phyloP scores from a whole-genome alignment of 2,888 invertebrate species.

The Tanytarsus gracilentus region DNA sequence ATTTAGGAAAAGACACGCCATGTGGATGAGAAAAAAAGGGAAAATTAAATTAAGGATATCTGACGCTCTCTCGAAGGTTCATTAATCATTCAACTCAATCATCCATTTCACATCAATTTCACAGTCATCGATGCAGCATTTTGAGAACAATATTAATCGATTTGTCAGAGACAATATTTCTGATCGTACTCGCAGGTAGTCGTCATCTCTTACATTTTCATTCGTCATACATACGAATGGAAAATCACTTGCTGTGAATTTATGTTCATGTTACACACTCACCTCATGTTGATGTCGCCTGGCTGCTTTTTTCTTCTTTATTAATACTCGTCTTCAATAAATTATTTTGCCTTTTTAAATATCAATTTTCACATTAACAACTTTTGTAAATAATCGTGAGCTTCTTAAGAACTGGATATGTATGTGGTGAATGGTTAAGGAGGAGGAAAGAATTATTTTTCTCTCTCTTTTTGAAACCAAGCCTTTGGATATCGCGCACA shows the following conservation, averaged over 20 bases:
- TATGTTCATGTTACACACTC: slow-evolving; percentile 7
- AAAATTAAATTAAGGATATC: too few species aligned
- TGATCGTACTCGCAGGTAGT: slow-evolving; percentile 12
- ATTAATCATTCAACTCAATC: too few species aligned
- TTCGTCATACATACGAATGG: not conserved
- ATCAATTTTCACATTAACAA: slow-evolving; percentile 29
- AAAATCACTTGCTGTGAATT: slow-evolving; percentile 28
- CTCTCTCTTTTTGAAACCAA: not conserved
- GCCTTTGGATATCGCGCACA: not conserved
- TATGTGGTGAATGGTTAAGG: too few species aligned
- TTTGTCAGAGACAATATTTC: slow-evolving; percentile 5
- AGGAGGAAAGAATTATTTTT: not conserved
- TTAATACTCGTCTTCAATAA: too few species aligned
- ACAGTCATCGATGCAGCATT: too few species aligned
- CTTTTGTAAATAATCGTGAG: slow-evolving; percentile 17
- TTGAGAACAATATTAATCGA: not conserved
- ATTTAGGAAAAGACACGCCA: not conserved
- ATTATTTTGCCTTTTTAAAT: slow-evolving; percentile 16
- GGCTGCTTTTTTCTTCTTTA: slow-evolving; percentile 12
- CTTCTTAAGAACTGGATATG: too few species aligned
- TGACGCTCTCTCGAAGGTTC: too few species aligned
- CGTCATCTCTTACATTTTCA: not conserved
- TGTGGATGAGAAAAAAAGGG: not conserved
- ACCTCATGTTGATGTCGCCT: slow-evolving; percentile 24
- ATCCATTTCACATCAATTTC: not conserved